Conservation (phyloP, 2,113 vertebrate genomes). For the Erythrolamprus reginae region DNA sequence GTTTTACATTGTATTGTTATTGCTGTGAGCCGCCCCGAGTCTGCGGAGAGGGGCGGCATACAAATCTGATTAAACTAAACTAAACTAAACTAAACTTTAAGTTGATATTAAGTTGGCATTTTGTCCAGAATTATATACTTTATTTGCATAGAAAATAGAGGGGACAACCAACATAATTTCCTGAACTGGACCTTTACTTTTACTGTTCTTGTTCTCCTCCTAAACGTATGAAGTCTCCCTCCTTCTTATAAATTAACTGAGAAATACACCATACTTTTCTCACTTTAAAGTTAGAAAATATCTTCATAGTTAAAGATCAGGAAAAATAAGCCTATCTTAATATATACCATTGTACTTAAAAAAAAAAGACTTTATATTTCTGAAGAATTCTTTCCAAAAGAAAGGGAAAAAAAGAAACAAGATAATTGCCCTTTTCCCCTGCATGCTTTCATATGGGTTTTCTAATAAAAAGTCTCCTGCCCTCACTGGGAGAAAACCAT, state of each 20-base stretch:
- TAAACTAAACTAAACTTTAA: too few species aligned
- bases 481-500: constrained; percentile 10
- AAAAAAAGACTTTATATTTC: neutral
- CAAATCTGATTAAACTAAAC: too few species aligned
- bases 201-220: neutral
- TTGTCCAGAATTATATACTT: neutral
- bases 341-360: neutral
- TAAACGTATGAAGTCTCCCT: neutral
- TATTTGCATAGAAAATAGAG: neutral
- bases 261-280: neutral
- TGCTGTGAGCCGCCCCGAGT: too few species aligned
- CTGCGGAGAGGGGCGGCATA: too few species aligned
- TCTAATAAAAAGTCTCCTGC: neutral
- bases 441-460: neutral
- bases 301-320: neutral
- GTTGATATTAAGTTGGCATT: neutral
- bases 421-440: neutral
- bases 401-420: neutral
- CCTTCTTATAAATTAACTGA: neutral
- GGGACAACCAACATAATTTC: neutral
- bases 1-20: too few species aligned
- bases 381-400: neutral
- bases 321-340: neutral
- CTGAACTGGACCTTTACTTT: neutral
- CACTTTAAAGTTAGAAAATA: neutral